Conservation (phyloP, 2,888 invertebrate genomes). For the Trachelus troglodyta region DNA sequence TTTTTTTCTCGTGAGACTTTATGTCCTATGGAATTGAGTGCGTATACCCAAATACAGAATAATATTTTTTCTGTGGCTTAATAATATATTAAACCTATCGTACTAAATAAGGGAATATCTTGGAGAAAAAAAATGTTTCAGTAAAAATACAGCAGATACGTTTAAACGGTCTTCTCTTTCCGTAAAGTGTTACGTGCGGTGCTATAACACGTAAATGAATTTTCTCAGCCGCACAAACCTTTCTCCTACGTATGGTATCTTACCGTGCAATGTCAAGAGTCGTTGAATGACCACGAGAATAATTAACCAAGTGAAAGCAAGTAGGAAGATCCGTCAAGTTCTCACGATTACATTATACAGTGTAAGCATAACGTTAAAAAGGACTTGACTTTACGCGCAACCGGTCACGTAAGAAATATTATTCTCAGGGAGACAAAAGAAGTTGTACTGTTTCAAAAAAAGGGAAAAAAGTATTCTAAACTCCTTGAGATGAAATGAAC, state of each 20-base stretch:
- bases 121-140: background rate
- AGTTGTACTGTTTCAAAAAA: background rate
- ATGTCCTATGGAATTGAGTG: background rate
- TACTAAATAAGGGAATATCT: background rate
- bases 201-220: conserved; percentile 39
- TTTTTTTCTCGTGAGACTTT: background rate
- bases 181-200: conserved; percentile 33
- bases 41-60: background rate
- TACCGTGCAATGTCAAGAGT: conserved; percentile 18
- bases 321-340: conserved; percentile 42
- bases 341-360: conserved; percentile 34
- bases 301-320: conserved; percentile 53
- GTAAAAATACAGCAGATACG: background rate
- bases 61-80: background rate
- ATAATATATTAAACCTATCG: background rate
- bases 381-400: background rate
- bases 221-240: conserved; percentile 33
- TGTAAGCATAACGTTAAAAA: background rate
- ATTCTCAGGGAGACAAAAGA: background rate
- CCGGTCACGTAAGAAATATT: background rate
- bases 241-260: conserved; percentile 33
- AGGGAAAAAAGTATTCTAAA: background rate
- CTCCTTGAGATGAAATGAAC: background rate
- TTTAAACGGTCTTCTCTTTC: background rate
- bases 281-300: conserved; percentile 19